Percentiles rank a stretch among this genome's conserved stretches.
phyloP scores from a whole-genome alignment of 2,113 vertebrate species.

The Scortum barcoo region DNA sequence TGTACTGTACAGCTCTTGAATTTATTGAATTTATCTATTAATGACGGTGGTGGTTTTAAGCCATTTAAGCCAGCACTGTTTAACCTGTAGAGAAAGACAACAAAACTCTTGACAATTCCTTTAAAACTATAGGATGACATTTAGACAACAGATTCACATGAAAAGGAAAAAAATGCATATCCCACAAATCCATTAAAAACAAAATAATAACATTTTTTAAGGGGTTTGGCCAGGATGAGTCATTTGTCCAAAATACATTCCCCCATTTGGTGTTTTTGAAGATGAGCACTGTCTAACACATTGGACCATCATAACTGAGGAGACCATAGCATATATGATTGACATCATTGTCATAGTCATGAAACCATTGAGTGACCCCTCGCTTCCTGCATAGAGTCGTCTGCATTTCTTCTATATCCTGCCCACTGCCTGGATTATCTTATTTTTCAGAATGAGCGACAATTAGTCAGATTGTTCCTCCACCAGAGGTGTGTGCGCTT shows the following conservation, averaged over 20 bases:
- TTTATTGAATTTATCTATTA: constrained; percentile 18
- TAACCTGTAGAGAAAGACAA: not conserved
- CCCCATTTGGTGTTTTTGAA: not conserved
- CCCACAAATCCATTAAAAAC: not conserved
- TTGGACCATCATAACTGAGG: not conserved
- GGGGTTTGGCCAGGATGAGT: too few species aligned
- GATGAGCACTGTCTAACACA: not conserved
- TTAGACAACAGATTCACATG: not conserved
- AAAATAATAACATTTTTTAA: not conserved
- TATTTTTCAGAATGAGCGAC: too few species aligned
- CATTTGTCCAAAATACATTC: constrained; percentile 1
- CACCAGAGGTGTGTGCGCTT: too few species aligned
- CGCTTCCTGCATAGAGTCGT: not conserved
- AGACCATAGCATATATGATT: not conserved
- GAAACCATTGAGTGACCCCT: not conserved
- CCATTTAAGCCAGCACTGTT: constrained; percentile 10
- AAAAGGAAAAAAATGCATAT: not conserved
- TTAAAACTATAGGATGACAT: constrained; percentile 2
- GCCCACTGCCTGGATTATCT: too few species aligned
- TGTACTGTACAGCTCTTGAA: constrained; percentile 13
- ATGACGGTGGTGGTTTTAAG: not conserved
- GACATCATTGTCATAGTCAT: not conserved
- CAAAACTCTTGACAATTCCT: not conserved
- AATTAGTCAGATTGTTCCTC: too few species aligned
- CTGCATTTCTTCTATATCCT: not conserved